A percentile compares a stretch with the other conserved stretches of the same genome.
phyloP scores from a whole-genome alignment of 1,140 invertebrate genomes.

The Mylabris phalerata region DNA sequence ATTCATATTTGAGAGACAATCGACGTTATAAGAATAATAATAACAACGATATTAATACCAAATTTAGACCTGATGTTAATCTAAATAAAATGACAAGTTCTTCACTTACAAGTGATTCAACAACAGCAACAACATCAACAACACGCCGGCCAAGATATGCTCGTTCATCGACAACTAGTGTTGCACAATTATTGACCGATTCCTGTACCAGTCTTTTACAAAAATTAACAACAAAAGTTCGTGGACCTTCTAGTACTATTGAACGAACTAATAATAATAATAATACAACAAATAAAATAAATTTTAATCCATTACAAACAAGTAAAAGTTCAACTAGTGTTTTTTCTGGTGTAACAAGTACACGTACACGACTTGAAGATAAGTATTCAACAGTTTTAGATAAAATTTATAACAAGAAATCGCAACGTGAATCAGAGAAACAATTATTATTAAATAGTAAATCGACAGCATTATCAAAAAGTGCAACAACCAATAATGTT shows the following conservation, averaged over 20 bases:
- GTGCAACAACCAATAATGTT: slow-evolving; percentile 53
- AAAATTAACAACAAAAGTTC: slow-evolving; percentile 59
- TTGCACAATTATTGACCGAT: slow-evolving; percentile 74
- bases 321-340: slow-evolving; percentile 42
- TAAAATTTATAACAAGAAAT: slow-evolving; percentile 51
- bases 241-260: slow-evolving; percentile 54
- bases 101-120: slow-evolving; percentile 6
- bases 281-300: not conserved
- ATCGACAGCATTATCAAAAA: slow-evolving; percentile 42
- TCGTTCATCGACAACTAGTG: slow-evolving; percentile 69
- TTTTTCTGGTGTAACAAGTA: slow-evolving; percentile 41
- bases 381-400: slow-evolving; percentile 68
- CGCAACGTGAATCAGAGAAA: slow-evolving; percentile 54
- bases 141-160: slow-evolving; percentile 57
- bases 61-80: not conserved
- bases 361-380: slow-evolving; percentile 61
- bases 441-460: slow-evolving; percentile 34
- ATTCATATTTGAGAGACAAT: too few species aligned
- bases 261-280: slow-evolving; percentile 19
- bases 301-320: slow-evolving; percentile 21
- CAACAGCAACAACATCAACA: slow-evolving; percentile 36
- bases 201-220: slow-evolving; percentile 78
- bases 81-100: slow-evolving; percentile 1
- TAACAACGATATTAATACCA: slow-evolving; percentile 12
- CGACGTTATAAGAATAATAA: too few species aligned